Percentiles rank a stretch among this genome's conserved stretches.
Conservation (phyloP, 2,888 invertebrate genomes). For the Phortica okadai region DNA sequence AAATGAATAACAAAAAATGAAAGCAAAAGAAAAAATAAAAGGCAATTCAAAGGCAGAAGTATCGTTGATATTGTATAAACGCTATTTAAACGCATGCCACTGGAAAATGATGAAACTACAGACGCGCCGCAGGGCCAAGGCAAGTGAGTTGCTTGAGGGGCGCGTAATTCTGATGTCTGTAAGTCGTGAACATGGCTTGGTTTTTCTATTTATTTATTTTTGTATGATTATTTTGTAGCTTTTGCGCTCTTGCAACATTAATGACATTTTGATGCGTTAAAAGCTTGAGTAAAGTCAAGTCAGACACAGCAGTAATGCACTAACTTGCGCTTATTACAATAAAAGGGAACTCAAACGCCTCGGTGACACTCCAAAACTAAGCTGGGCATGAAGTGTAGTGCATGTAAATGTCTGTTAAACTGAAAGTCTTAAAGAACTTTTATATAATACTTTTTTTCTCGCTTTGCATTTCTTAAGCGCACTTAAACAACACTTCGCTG, state of each 20-base stretch:
- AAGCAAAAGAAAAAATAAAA: neutral
- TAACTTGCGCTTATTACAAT: too few relatives aligned
- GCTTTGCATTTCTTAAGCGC: neutral
- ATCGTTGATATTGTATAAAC: neutral
- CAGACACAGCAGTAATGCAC: too few relatives aligned
- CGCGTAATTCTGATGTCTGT: neutral
- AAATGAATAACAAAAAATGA: neutral
- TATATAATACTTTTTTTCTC: neutral
- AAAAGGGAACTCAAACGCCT: neutral
- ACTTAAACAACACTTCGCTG: neutral
- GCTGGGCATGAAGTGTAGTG: neutral
- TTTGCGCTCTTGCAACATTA: too few relatives aligned
- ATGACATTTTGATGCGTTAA: too few relatives aligned
- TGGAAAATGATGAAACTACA: neutral
- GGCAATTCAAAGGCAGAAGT: neutral
- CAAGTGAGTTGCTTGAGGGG: neutral
- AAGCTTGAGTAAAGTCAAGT: too few relatives aligned
- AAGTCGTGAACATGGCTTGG: too few relatives aligned
- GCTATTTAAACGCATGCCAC: constrained; percentile 6
- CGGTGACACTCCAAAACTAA: neutral
- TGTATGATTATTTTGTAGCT: too few relatives aligned
- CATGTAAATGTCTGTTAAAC: neutral
- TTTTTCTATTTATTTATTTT: too few relatives aligned
- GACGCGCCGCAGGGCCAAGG: neutral
- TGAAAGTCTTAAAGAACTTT: neutral